Base-by-base conservation (phyloP, 2,888 invertebrate genomes). In the Aplocera efformata region DNA sequence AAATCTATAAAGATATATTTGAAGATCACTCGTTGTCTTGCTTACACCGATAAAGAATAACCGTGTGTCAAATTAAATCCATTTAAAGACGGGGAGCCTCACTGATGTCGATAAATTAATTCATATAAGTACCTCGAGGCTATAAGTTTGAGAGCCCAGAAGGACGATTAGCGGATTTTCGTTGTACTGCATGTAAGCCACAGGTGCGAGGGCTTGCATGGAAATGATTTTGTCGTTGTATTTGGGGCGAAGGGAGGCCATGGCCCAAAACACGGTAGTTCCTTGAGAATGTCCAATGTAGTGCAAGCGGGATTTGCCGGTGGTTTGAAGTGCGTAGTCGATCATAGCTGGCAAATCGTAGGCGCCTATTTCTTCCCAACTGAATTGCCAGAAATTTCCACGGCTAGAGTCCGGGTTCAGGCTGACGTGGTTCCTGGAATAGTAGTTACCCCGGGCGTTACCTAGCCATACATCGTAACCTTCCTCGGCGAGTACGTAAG, bases 401-500 rank as follows among this genome's bases (percentile, higher is more conserved):
- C 35, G 11, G 11, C 51, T 36, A 6, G 45, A 48, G 8, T 64
- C 66, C 0, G 86, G 76, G 40, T 82, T 57, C 67, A 79, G 54
- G 0, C 67, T 67, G 1, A 63, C 58, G 60, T 94, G 94, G 3
- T 72, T 76, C 17, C 88, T 76, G 6, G 91, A 90, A 64, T 92
- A 92, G 10, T 80, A 85, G 56, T 92, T 94, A 7, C 96, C 96
- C 4, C 96, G 90, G 8, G 90, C 90, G 71, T 95, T 96, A 0
- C 93, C 92, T 67, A 96, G 77, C 95, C 95, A 96, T 0, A 93
- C 92, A 53, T 93, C 93, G 58, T 90, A 93, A 4, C 92, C 92
- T 40, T 81, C 73, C 50, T 93, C 92, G 1, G 91, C 90, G 3
- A 93, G 69, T 8, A 85, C 55, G 54, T 81, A 81, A 5, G 58